Evolutionary conservation across 2,113 vertebrate genomes (phyloP), one percentile per base, ranked within the genome.

Genomic region (Catagonus wagneri): DNA sequence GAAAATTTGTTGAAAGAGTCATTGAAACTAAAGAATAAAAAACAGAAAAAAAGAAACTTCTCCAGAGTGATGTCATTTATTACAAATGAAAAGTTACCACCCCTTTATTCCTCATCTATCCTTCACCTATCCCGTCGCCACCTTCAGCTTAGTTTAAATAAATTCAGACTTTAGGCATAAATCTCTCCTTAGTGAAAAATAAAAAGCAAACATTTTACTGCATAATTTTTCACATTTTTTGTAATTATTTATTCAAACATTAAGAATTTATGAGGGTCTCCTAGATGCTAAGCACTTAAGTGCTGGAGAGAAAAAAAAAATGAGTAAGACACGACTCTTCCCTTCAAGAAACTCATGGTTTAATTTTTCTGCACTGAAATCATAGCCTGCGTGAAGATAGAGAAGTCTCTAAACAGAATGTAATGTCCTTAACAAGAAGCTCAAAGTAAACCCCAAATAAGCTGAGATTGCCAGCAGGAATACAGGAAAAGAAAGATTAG

Each of bases 1-100:
- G 95, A 97, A 94, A 97, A 97, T 93, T 97, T 97, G 94, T 93
- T 97, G 94, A 94, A 95, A 96, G n/a, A 95, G 79, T 88, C 83
- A 76, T 27, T 63, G 61, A 80, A 96, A 85, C 85, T 75, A 95
- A 56, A 85, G 74, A 63, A 89, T 85, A 97, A 97, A 90, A 14
- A 84, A 88, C 2, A 65, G 54, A 52, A 75, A 58, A 81, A 79
- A 22, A 8, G 50, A 74, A 89, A 72, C 63, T 83, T 92, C 34
- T 90, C 56, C 16, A 75, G 29, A 89, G 16, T 65, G 71, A 85
- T 81, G 10, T 75, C 72, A 79, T 84, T 96, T 95, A 39, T 63
- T 81, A 19, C 36, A 89, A 58, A 69, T 22, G 10, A 88, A 71
- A 71, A 88, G 13, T 56, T 93, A n/a, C 19, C 12, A 29, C 54